Percentiles rank a stretch among this genome's conserved stretches.
phyloP scores from a whole-genome alignment of 1,140 invertebrate genomes.

The Apolygus lucorum region DNA sequence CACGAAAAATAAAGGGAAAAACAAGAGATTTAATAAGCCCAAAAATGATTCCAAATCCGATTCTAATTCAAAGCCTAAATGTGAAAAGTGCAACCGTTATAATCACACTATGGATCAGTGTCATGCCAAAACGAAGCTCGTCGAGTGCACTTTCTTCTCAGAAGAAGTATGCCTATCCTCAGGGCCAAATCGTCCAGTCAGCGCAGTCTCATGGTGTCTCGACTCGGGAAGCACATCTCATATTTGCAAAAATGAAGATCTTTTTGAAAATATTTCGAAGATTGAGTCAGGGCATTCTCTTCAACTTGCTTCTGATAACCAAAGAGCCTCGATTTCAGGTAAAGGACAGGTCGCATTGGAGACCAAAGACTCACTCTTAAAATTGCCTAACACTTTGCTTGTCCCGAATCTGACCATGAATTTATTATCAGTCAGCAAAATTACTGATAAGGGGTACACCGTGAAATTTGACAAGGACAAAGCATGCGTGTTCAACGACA shows the following conservation, averaged over 20 bases:
- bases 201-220: conserved; percentile 40
- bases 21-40: too few species aligned
- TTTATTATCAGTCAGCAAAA: conserved; percentile 4
- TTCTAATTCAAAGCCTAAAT: too few species aligned
- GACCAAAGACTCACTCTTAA: neutral
- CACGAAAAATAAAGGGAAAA: too few species aligned
- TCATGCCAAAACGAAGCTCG: too few species aligned
- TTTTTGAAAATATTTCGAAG: neutral
- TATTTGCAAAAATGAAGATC: neutral
- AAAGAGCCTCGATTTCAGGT: neutral
- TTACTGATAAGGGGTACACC: neutral
- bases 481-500: neutral
- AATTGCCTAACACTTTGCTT: neutral
- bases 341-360: neutral
- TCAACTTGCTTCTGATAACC: neutral
- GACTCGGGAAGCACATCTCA: conserved; percentile 33
- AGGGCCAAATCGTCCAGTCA: too few species aligned
- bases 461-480: neutral
- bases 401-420: neutral
- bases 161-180: too few species aligned
- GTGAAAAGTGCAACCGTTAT: too few species aligned
- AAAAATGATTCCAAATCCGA: too few species aligned
- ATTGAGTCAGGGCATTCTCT: neutral
- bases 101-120: too few species aligned
- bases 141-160: too few species aligned